Base-by-base conservation (phyloP, 2,888 invertebrate species). In the Brassicogethes aeneus region DNA sequence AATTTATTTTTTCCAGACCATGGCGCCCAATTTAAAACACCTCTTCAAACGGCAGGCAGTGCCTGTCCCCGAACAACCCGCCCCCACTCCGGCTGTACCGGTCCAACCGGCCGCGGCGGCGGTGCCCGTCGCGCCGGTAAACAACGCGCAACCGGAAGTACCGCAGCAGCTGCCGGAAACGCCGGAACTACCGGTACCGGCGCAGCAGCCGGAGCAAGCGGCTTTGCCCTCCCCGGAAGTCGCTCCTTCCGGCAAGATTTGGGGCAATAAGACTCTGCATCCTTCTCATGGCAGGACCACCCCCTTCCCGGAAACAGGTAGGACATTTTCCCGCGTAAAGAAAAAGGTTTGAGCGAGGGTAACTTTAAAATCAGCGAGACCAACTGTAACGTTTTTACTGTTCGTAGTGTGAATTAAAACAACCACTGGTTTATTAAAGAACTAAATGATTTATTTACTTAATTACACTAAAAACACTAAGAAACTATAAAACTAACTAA, bases 271-370 rank as follows among this genome's bases (percentile, higher is more conserved):
- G 53, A 48, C 50, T 48, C 50, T 46, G 51, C 56, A 56, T 48
- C 55, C 54, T 46, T 55, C 54, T 50, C 51, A 49, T 43, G 55
- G 55, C 48, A 55, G 52, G 41, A 49, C 53, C 16, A 55, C 55
- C 32, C 54, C 51, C 39, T 46, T 45, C 41, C 51, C 51, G 39
- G 56, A 52, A 44, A 48, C 56, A 54, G 56, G 55, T 56, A 56
- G 47, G 32, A 10, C 14, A 23, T n/a, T n/a, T n/a, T n/a, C n/a
- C n/a, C n/a, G n/a, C n/a, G n/a, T n/a, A n/a, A n/a, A n/a, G n/a
- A n/a, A n/a, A n/a, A n/a, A n/a, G n/a, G n/a, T n/a, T n/a, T n/a
- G n/a, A n/a, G n/a, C n/a, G n/a, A n/a, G n/a, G n/a, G n/a, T n/a
- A n/a, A n/a, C n/a, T n/a, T n/a, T n/a, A n/a, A n/a, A n/a, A n/a